phyloP scores from a whole-genome alignment of 2,888 invertebrate genomes.

The Hydriomena furcata region DNA sequence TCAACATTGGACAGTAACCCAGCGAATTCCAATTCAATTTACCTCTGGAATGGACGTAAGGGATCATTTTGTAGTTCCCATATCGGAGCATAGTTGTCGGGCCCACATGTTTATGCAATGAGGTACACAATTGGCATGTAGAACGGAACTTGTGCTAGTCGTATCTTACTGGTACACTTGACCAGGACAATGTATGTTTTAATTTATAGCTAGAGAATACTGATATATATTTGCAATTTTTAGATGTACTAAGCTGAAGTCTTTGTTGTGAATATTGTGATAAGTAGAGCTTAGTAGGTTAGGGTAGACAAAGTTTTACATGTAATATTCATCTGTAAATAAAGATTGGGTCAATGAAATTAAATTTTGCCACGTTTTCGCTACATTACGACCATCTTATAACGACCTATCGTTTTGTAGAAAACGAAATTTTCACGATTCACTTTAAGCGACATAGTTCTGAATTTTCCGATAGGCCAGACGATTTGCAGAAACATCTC shows the following conservation, averaged over 20 bases:
- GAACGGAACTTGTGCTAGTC: conserved; percentile 20
- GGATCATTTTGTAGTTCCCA: conserved; percentile 59
- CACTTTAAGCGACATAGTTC: background rate
- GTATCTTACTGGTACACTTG: conserved; percentile 20
- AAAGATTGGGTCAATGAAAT: no score
- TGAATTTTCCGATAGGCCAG: background rate
- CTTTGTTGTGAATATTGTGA: no score
- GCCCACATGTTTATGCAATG: conserved; percentile 33
- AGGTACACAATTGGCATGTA: conserved; percentile 30
- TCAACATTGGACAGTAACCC: conserved; percentile 15
- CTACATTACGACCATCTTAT: no score
- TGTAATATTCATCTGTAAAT: background rate
- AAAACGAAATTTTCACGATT: no score
- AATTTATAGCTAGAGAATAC: conserved; percentile 16
- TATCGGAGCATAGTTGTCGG: conserved; percentile 25
- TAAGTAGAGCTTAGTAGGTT: no score
- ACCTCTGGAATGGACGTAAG: conserved; percentile 69
- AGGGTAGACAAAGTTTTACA: no score
- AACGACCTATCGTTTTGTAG: no score
- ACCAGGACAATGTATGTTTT: conserved; percentile 7
- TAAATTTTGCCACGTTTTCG: no score
- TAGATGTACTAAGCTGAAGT: no score
- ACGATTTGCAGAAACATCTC: conserved; percentile 27
- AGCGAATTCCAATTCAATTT: conserved; percentile 73
- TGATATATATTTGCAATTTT: background rate